phyloP scores from a whole-genome alignment of 2,888 invertebrate species.

The Cheilosia impressa region DNA sequence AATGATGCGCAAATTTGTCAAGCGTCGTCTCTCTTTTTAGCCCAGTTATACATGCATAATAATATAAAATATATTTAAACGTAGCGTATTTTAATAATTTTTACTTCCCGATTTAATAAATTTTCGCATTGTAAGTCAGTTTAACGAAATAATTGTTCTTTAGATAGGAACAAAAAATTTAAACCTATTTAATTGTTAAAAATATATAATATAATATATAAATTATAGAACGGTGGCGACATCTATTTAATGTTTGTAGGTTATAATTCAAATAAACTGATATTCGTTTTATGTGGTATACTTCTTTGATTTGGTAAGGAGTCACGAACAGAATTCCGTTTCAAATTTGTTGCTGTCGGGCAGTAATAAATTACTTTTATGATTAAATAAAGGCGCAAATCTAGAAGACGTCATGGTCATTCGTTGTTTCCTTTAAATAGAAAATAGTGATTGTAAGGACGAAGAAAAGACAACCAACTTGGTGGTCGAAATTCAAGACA shows the following conservation, averaged over 20 bases:
- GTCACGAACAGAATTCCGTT: neutral
- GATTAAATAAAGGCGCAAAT: too few relatives aligned
- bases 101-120: constrained; percentile 61
- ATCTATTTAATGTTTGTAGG: constrained; percentile 31
- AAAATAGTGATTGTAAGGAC: too few relatives aligned
- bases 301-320: neutral
- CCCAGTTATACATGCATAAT: constrained; percentile 30
- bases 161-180: constrained; percentile 48
- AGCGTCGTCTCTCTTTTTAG: constrained; percentile 17
- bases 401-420: too few relatives aligned
- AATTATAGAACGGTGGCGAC: neutral
- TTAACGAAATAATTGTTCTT: constrained; percentile 25
- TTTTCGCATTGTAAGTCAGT: constrained; percentile 53
- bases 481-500: too few relatives aligned
- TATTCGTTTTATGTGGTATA: constrained; percentile 52
- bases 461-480: too few relatives aligned
- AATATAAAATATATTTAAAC: constrained; percentile 13
- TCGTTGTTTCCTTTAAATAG: too few relatives aligned
- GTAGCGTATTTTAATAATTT: constrained; percentile 55
- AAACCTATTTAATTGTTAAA: constrained; percentile 21
- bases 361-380: too few relatives aligned
- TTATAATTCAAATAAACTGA: constrained; percentile 62
- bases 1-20: neutral
- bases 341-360: too few relatives aligned
- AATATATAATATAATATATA: constrained; percentile 29